Base-by-base conservation (phyloP, 2,797 vertebrate species). In the Cynodonichthys magdalenae region DNA sequence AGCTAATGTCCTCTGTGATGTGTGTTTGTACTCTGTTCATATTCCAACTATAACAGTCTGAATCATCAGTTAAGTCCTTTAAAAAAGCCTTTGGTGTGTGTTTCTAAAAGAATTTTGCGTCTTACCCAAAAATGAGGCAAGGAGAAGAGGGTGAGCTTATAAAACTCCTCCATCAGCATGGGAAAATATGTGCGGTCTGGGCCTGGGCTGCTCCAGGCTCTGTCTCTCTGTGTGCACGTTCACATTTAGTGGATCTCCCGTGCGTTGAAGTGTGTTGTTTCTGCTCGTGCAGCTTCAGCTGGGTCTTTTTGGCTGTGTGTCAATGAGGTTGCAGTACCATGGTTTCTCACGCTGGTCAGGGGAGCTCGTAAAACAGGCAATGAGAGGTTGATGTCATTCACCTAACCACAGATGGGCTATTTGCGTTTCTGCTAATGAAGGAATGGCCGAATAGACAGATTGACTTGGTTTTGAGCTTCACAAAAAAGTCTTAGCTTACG, bases 311-410 rank as follows among this genome's bases (percentile, higher is more conserved):
- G 80, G 74, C 74, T 1, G 44, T 58, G 72, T 74, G 66, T 82
- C 44, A 24, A 3, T 77, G 75, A 87, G 77, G 78, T 81, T 81
- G 69, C 54, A 70, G 68, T 6, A 18, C 67, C 74, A 73, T 61
- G 79, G 80, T 89, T 88, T 88, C 86, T 90, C 84, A 87, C 74
- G 59, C 84, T 81, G 86, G 81, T 90, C 77, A 66, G 73, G 77
- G 65, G 50, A 69, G 55, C 79, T 86, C 64, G 53, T 90, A 84
- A 90, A 90, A 63, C 59, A 59, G 55, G 48, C 86, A 89, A 89
- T 85, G 82, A 88, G 83, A 74, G 86, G 84, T 82, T 91, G 82
- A 90, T 89, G 90, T 89, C 87, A 89, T 89, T 85, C 77, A 70
- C 48, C 59, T 24, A 5, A 80, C 90, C 79, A 27, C 91, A 81